Evolutionary conservation across 2,888 invertebrate species (phyloP).

Genomic region (Fragum fragum): DNA sequence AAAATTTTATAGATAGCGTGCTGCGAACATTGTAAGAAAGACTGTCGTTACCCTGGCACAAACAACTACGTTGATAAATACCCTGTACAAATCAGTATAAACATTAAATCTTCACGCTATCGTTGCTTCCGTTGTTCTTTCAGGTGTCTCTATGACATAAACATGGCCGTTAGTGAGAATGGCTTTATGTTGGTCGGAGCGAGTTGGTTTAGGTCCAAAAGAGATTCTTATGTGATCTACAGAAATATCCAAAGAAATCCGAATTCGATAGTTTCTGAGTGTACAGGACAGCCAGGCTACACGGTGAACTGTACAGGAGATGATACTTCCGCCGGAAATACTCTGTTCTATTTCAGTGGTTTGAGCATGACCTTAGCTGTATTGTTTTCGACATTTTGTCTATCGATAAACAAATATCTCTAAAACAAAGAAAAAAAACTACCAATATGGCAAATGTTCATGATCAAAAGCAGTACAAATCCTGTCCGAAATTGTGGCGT

Average conservation of each 20-base stretch:
- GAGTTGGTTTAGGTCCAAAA: conserved; percentile 53
- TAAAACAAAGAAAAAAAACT: too few relatives aligned
- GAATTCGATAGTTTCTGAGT: not conserved
- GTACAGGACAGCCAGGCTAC: conserved; percentile 37
- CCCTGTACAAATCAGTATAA: too few relatives aligned
- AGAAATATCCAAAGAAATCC: conserved; percentile 31
- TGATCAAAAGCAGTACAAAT: too few relatives aligned
- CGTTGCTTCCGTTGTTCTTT: not conserved
- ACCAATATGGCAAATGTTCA: too few relatives aligned
- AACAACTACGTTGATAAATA: too few relatives aligned
- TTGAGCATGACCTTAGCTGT: not conserved
- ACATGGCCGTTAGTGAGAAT: conserved; percentile 41
- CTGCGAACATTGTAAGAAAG: too few relatives aligned
- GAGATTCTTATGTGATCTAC: conserved; percentile 55
- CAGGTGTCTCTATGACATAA: conserved; percentile 63
- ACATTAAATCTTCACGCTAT: too few relatives aligned
- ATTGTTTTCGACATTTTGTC: too few relatives aligned
- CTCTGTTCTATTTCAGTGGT: not conserved
- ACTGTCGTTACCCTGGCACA: too few relatives aligned
- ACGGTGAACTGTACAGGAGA: conserved; percentile 1
- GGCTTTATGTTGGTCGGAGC: conserved; percentile 60
- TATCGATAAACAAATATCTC: too few relatives aligned
- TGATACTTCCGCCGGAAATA: not conserved
- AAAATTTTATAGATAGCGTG: too few relatives aligned
- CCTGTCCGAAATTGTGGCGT: too few relatives aligned